phyloP scores from a whole-genome alignment of 2,888 invertebrate genomes.

The Ligdia adustata region DNA sequence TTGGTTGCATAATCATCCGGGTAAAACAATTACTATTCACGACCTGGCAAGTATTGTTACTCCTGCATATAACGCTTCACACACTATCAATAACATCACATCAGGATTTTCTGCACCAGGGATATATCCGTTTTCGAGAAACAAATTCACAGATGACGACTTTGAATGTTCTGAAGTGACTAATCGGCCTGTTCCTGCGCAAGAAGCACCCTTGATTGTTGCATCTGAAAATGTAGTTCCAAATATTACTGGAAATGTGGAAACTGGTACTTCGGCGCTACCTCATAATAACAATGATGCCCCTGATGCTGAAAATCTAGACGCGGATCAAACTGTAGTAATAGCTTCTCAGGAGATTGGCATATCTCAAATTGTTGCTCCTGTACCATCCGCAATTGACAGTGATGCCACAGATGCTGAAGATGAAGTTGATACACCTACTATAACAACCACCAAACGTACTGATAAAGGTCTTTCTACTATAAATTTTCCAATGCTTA shows the following conservation, averaged over 20 bases:
- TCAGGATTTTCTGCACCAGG: slow-evolving; percentile 17
- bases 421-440: slow-evolving; percentile 5
- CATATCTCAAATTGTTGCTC: slow-evolving; percentile 1
- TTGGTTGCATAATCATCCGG: slow-evolving; percentile 27
- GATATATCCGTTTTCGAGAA: slow-evolving; percentile 20
- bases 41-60: slow-evolving; percentile 24
- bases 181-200: slow-evolving; percentile 12
- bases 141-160: slow-evolving; percentile 12
- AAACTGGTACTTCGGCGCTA: not conserved
- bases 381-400: slow-evolving; percentile 1
- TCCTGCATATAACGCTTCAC: slow-evolving; percentile 26
- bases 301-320: slow-evolving; percentile 21
- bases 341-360: slow-evolving; percentile 2
- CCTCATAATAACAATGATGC: slow-evolving; percentile 11
- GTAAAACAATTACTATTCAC: slow-evolving; percentile 29
- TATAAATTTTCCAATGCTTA: not conserved
- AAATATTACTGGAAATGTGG: not conserved
- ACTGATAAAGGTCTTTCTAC: slow-evolving; percentile 2
- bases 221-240: slow-evolving; percentile 7
- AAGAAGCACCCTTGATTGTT: slow-evolving; percentile 5
- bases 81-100: slow-evolving; percentile 16
- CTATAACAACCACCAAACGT: not conserved
- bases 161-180: slow-evolving; percentile 19
- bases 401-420: not conserved
- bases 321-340: not conserved